Evolutionary conservation across 1,140 invertebrate genomes (phyloP).

Genomic region (Aphis craccivora): DNA sequence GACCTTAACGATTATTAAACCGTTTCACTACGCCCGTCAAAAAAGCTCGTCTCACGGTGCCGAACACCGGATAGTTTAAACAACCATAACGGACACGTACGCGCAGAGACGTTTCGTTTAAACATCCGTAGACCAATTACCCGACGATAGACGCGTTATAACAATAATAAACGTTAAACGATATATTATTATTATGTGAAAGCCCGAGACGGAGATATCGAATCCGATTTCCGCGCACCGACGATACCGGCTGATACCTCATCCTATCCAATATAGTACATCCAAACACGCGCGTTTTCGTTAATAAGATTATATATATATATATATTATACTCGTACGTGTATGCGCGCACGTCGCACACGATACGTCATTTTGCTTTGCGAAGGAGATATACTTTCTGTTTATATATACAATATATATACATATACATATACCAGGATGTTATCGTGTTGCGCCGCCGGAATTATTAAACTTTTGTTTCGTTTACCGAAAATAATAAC

Average conservation of each 20-base stretch:
- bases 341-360: neutral
- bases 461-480: slow-evolving; percentile 40
- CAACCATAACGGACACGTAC: neutral
- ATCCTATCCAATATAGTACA: no score
- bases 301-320: neutral
- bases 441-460: neutral
- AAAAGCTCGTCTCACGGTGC: neutral
- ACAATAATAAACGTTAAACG: neutral
- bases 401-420: neutral
- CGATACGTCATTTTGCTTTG: neutral
- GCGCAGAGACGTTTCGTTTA: neutral
- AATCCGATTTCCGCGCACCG: neutral
- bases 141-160: neutral
- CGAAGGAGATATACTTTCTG: neutral
- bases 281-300: neutral
- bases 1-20: slow-evolving; percentile 36
- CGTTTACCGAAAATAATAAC: slow-evolving; percentile 53
- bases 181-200: neutral
- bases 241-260: neutral
- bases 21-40: neutral
- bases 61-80: neutral
- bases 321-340: neutral
- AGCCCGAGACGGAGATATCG: neutral
- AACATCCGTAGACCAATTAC: neutral
- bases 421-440: neutral